Evolutionary conservation across 1,140 invertebrate genomes (phyloP), one percentile per base, ranked within the genome.

Genomic region (Drosophila asahinai): DNA sequence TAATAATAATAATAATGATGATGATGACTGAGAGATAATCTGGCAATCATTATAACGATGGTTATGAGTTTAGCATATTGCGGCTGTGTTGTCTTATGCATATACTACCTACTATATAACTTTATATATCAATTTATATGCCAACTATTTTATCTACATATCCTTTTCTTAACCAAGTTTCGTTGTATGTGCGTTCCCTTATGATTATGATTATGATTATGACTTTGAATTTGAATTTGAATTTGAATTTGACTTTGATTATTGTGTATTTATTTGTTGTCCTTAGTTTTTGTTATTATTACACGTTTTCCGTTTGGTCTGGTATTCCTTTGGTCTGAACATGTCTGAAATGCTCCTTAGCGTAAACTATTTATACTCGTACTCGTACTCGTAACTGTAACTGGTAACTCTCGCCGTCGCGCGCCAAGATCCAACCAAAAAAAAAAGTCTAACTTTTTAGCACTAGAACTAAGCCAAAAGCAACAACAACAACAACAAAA

Each of bases 41-140:
- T 51, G 72, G 61, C 77, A 40, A 83, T 83, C 68, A 73, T 65
- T 71, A 49, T 66, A 63, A 72, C 62, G 67, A 78, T 82, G 80
- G 62, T 82, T 82, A 82, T 82, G 80, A 87, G 66, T 83, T 87
- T 87, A 89, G 84, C 84, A 87, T 87, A 89, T 89, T 89, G 86
- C 81, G 86, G 84, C 86, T 89, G 84, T 89, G 84, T 89, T 89
- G 84, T 89, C 84, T 90, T 84, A 87, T 84, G 84, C 84, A 89
- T 89, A 89, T 89, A 89, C 70, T 81, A 83, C 72, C 75, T 80
- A 89, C 64, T 74, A 80, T 86, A 87, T 77, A 80, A 80, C 70
- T 74, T 75, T 71, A 84, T 70, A 86, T 67, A 75, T 77, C 86
- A 73, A 87, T 71, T 77, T 60, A 81, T 67, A 76, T 79, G 68